Conservation (phyloP, 2,888 invertebrate genomes). For the Drosophila algonquin region DNA sequence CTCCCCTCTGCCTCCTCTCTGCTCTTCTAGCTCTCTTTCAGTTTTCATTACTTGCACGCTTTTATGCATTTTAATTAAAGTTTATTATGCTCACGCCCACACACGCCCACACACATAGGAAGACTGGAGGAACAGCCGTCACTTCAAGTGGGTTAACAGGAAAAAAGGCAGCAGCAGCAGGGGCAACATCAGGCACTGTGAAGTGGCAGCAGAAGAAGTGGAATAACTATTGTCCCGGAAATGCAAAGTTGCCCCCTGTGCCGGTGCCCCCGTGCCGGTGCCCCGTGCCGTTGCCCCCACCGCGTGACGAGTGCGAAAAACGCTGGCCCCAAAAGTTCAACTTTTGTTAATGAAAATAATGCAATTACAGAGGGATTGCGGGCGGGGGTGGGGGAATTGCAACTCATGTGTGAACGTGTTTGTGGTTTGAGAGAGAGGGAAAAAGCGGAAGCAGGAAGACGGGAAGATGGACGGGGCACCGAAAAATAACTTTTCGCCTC, state of each 20-base stretch:
- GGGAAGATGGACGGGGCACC: slow-evolving; percentile 4
- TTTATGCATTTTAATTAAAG: slow-evolving; percentile 66
- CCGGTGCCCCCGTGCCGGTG: not conserved
- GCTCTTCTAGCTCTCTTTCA: slow-evolving; percentile 8
- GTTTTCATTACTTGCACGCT: slow-evolving; percentile 38
- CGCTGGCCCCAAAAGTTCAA: slow-evolving; percentile 51
- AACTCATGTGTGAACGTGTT: slow-evolving; percentile 77
- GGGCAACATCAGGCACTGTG: not conserved
- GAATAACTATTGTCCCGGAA: slow-evolving; percentile 57
- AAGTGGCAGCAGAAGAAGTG: not conserved
- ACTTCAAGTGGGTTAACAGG: slow-evolving; percentile 11
- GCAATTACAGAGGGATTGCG: slow-evolving; percentile 58
- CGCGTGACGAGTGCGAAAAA: slow-evolving; percentile 41
- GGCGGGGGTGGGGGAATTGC: slow-evolving; percentile 23
- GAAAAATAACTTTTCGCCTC: slow-evolving; percentile 53
- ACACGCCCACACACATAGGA: slow-evolving; percentile 8
- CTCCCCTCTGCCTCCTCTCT: not conserved
- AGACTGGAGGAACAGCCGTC: slow-evolving; percentile 14
- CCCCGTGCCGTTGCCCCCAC: not conserved
- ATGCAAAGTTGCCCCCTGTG: slow-evolving; percentile 51
- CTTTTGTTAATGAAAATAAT: slow-evolving; percentile 79
- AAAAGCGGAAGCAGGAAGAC: not conserved
- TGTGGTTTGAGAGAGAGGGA: slow-evolving; percentile 49
- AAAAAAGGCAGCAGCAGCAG: slow-evolving; percentile 3
- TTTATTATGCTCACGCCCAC: slow-evolving; percentile 56